Base-by-base conservation (phyloP, 2,113 vertebrate species). In the Eudyptes chrysolophus region DNA sequence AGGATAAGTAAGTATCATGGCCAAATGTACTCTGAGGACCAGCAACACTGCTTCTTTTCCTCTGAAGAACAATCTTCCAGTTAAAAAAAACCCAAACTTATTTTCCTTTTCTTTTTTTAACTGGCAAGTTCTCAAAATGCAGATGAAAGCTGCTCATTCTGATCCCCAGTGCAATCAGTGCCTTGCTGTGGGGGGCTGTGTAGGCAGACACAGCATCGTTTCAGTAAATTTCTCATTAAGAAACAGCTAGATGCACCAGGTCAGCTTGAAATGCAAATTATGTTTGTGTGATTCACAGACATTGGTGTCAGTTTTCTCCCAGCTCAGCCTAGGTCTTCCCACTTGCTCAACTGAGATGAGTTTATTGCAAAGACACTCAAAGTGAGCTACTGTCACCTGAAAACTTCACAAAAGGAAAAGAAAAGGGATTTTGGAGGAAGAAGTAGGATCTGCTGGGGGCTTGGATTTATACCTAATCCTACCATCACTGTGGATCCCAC, bases 261-360 rank as follows among this genome's bases (percentile, higher is more conserved):
- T 94, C 83, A 86, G 58, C 68, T 90, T 89, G 92, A 91, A 97
- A 95, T 61, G 61, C 61, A 89, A 64, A 91, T 84, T 22, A 38
- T 26, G 44, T 57, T 72, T 81, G 19, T 84, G 69, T 87, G 89
- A 92, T 84, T 95, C 95, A 89, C n/a, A 61, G 65, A 26, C 69
- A 52, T 7, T 65, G 54, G 40, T 49, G 90, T 49, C 16, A 21
- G 48, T 40, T 89, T 89, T 94, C 74, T 65, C 55, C 65, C 83
- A 68, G 80, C 60, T 84, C 60, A 44, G 46, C 13, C 48, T 60
- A 60, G 51, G 77, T 89, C 92, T 91, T 96, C 74, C 48, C 69
- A 68, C 52, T 94, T 71, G 21, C 22, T 97, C 74, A 69, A 6
- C 40, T 85, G 69, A 38, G 38, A 49, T 62, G 66, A 77, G 32